Evolutionary conservation across 2,888 invertebrate genomes (phyloP), one percentile per base, ranked within the genome.

Genomic region (Merodon equestris): DNA sequence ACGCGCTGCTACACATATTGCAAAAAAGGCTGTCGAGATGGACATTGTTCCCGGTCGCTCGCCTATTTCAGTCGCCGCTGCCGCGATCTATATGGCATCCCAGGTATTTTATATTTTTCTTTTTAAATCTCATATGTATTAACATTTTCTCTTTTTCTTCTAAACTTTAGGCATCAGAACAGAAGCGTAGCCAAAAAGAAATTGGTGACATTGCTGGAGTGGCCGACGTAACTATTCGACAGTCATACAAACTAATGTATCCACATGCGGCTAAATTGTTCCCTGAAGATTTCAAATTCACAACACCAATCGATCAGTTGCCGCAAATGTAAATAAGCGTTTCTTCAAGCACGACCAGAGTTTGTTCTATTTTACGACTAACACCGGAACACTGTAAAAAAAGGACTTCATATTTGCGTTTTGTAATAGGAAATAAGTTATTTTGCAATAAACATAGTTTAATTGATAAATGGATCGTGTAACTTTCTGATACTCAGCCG

Each of bases 21-120:
- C 99, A 0, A 92, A 96, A 85, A 97, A 96, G 86, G 99, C 99
- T 1, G 97, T 97, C 0, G 98, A 99, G 86, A 90, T 97, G 89
- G 98, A 99, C 87, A 95, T 99, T 84, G 98, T 99, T 9, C 97
- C 99, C 44, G 99, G 99, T 5, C 92, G 99, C 85, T 98, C 98
- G 67, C 99, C 99, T 0, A 98, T 99, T 82, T 99, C 99, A 0
- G 98, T 99, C 0, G 98, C 99, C 0, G 99, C 99, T 7, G 99
- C 99, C 53, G 98, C 99, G 61, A 99, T 99, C 85, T 99, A 99
- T 86, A 99, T 99, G 99, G 99, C 99, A 1, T 98, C 98, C 12
- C 98, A 97, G 90, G 95, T 94, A 85, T 60, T 36, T 50, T 19
- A 9, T 10, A n/a, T n/a, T n/a, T n/a, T n/a, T n/a, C n/a, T n/a